Evolutionary conservation across 2,113 vertebrate species (phyloP).

Genomic region (Phainopepla nitens): DNA sequence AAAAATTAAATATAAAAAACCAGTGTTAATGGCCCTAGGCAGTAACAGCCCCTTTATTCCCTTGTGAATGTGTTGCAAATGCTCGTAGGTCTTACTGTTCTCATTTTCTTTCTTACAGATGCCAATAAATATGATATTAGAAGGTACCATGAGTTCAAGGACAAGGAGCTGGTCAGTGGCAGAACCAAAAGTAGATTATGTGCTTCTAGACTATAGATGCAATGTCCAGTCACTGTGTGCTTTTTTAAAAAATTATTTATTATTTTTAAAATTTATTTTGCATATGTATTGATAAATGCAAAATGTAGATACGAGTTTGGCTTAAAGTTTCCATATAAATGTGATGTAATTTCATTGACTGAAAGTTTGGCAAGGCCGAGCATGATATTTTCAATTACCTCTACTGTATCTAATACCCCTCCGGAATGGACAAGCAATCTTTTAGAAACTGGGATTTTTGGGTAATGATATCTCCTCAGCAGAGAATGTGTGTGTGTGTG

Average conservation of each 20-base stretch:
- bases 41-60: neutral
- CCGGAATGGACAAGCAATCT: neutral
- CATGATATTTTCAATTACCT: neutral
- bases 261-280: neutral
- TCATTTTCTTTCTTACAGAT: neutral
- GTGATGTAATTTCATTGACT: neutral
- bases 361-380: neutral
- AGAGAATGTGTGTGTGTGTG: neutral
- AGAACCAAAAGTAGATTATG: neutral
- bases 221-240: no score
- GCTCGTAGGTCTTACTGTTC: neutral
- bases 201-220: neutral
- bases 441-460: neutral
- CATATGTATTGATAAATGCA: neutral
- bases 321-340: neutral
- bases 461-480: neutral
- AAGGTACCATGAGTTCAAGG: neutral
- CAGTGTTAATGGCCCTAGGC: neutral
- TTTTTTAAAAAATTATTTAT: neutral
- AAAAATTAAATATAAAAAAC: neutral
- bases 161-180: neutral
- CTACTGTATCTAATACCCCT: neutral
- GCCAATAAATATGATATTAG: neutral
- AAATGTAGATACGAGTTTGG: neutral
- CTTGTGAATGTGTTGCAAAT: neutral